A percentile compares a stretch with the other conserved stretches of the same genome.
Evolutionary conservation across 2,797 vertebrate genomes (phyloP).

Genomic region (Notolabrus celidotus): DNA sequence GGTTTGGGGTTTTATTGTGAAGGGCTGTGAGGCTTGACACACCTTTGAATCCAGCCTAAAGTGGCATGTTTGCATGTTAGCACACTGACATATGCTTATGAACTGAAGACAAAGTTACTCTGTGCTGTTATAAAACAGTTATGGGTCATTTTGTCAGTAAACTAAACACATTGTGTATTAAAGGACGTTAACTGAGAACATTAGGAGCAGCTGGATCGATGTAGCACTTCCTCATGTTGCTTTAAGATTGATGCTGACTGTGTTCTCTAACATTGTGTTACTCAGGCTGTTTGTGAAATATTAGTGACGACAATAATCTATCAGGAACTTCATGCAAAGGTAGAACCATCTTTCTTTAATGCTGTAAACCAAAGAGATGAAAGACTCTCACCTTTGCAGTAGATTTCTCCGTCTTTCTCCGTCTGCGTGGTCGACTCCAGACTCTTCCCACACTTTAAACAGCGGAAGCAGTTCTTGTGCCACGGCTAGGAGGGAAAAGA

Average conservation of each 20-base stretch:
- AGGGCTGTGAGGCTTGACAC: too few relatives aligned
- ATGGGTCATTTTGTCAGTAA: too few relatives aligned
- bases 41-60: too few relatives aligned
- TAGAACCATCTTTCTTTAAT: too few relatives aligned
- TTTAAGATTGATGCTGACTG: neutral
- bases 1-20: too few relatives aligned
- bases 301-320: neutral
- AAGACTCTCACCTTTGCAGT: constrained; percentile 93
- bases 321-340: too few relatives aligned
- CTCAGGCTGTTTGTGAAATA: neutral
- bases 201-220: neutral
- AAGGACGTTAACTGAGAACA: neutral
- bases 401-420: constrained; percentile 97
- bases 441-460: constrained; percentile 96
- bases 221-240: neutral
- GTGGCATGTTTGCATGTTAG: too few relatives aligned
- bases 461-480: constrained; percentile 97
- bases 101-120: too few relatives aligned
- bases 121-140: too few relatives aligned
- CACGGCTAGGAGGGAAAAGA: constrained; percentile 85
- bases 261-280: neutral
- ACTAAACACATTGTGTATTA: too few relatives aligned
- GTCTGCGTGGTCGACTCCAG: constrained; percentile 96
- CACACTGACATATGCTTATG: too few relatives aligned
- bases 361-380: too few relatives aligned